phyloP scores from a whole-genome alignment of 2,888 invertebrate genomes.

The Peribatodes rhomboidaria region DNA sequence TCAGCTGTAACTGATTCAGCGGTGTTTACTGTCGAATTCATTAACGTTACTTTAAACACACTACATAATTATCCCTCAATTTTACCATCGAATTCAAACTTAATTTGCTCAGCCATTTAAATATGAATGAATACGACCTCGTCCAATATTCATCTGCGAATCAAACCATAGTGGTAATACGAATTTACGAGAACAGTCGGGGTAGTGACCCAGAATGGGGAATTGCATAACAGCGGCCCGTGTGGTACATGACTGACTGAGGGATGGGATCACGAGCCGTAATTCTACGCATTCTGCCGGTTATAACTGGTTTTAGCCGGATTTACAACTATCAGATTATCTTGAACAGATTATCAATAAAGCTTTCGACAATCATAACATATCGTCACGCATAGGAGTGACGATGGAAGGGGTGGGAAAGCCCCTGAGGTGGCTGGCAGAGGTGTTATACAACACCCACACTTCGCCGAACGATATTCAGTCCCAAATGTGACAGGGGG shows the following conservation, averaged over 20 bases:
- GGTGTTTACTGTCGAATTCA: neutral
- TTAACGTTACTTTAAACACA: neutral
- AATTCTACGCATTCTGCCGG: neutral
- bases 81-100: neutral
- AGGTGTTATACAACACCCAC: too few relatives aligned
- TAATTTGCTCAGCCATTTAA: conserved; percentile 2
- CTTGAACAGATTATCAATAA: neutral
- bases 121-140: conserved; percentile 30
- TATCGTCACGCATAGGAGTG: too few relatives aligned
- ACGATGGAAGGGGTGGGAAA: too few relatives aligned
- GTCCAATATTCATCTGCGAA: conserved; percentile 22
- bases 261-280: conserved; percentile 1
- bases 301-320: neutral
- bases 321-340: neutral
- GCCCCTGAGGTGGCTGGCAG: too few relatives aligned
- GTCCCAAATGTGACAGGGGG: too few relatives aligned
- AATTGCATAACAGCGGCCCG: conserved; percentile 37
- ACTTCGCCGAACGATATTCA: too few relatives aligned
- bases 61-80: neutral
- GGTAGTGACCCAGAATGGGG: conserved; percentile 34
- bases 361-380: too few relatives aligned
- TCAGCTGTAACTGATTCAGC: too few relatives aligned
- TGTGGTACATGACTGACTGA: conserved; percentile 2
- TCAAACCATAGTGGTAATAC: conserved; percentile 34
- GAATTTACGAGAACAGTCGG: conserved; percentile 35